These are phyloP conservation scores for Acridotheres tristis DNA, from an alignment of 2,797 vertebrate species.

Conservation along the genomic window DNA sequence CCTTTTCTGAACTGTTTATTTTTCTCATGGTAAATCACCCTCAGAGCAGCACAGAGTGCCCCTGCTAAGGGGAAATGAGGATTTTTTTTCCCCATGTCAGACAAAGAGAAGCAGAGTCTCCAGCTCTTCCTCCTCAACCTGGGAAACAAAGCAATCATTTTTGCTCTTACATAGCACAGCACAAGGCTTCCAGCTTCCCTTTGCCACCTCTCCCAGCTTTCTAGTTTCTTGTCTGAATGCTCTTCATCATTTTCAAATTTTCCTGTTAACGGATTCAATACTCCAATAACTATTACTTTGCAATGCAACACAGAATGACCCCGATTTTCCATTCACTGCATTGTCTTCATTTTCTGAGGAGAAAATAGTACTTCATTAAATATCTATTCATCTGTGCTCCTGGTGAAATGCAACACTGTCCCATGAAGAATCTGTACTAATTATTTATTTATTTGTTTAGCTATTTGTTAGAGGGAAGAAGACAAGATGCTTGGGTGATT, in stretches of 20 bases:
- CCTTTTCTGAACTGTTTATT: not conserved
- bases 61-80: not conserved
- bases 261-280: slow-evolving; percentile 58
- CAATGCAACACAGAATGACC: slow-evolving; percentile 50
- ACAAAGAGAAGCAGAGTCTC: not conserved
- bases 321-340: slow-evolving; percentile 59
- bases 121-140: not conserved
- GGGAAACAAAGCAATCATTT: slow-evolving; percentile 45
- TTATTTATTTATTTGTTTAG: not conserved
- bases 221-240: slow-evolving; percentile 63
- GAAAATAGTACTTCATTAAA: slow-evolving; percentile 68
- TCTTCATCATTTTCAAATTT: slow-evolving; percentile 72
- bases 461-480: not conserved
- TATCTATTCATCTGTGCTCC: slow-evolving; percentile 61
- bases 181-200: slow-evolving; percentile 4
- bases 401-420: slow-evolving; percentile 33
- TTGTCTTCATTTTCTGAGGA: slow-evolving; percentile 68
- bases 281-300: slow-evolving; percentile 61
- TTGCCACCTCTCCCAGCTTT: slow-evolving; percentile 61
- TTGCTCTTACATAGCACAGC: not conserved
- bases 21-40: not conserved
- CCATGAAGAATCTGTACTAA: not conserved
- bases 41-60: not conserved
- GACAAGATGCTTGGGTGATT: not conserved
- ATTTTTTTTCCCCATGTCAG: not conserved